Conservation (phyloP, 2,888 invertebrate genomes). For the Drymonia ruficornis region DNA sequence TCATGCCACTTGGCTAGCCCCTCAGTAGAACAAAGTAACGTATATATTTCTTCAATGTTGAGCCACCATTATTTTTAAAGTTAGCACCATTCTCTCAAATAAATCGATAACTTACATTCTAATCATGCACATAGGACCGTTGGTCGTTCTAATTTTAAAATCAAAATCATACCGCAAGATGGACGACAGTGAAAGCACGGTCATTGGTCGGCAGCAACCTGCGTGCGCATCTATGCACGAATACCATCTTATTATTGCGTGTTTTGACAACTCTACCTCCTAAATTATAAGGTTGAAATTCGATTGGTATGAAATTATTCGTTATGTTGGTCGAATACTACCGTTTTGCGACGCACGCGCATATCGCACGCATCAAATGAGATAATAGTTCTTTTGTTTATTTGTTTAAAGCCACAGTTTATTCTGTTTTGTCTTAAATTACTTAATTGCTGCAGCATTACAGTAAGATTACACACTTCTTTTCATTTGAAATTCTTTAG, state of each 20-base stretch:
- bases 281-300: conserved; percentile 8
- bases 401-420: conserved; percentile 51
- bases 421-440: conserved; percentile 25
- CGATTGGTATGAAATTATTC: background rate
- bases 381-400: conserved; percentile 79
- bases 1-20: no score
- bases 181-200: conserved; percentile 81
- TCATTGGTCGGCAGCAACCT: conserved; percentile 77
- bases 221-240: conserved; percentile 73
- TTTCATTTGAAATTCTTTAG: no score
- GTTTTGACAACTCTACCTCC: background rate
- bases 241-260: conserved; percentile 43
- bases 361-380: conserved; percentile 52
- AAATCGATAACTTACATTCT: conserved; percentile 18
- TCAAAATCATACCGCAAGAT: conserved; percentile 69
- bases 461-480: background rate
- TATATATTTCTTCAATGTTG: no score
- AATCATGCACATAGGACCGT: conserved; percentile 40
- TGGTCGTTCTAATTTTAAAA: conserved; percentile 71
- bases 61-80: background rate
- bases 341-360: conserved; percentile 65
- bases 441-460: background rate
- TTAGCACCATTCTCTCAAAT: no score
- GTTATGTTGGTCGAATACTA: conserved; percentile 37
- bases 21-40: no score